phyloP scores from a whole-genome alignment of 1,140 invertebrate genomes.

The Augochlora pura region DNA sequence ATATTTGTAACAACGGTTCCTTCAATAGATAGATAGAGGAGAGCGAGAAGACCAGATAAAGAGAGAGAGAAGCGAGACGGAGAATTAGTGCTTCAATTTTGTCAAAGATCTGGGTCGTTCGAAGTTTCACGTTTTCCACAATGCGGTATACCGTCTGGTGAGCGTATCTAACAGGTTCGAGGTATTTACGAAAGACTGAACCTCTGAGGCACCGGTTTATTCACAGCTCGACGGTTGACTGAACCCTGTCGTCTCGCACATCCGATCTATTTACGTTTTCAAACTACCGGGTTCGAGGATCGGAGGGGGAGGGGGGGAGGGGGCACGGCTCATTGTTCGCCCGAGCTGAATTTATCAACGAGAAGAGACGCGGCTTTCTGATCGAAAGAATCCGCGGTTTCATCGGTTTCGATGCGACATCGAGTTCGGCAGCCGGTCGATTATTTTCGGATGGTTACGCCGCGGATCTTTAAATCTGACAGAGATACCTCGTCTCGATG shows the following conservation, averaged over 20 bases:
- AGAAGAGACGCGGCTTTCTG: neutral
- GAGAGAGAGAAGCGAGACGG: neutral
- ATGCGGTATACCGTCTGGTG: conserved; percentile 2
- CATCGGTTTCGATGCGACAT: too few relatives aligned
- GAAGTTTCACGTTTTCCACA: conserved; percentile 2
- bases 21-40: neutral
- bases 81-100: neutral
- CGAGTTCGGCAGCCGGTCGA: too few relatives aligned
- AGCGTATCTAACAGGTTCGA: conserved; percentile 1
- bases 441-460: too few relatives aligned
- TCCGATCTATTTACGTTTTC: neutral
- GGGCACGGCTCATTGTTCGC: neutral
- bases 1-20: neutral
- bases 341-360: neutral
- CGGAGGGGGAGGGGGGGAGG: too few relatives aligned
- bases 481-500: too few relatives aligned
- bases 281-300: neutral
- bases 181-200: neutral
- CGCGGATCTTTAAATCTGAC: too few relatives aligned
- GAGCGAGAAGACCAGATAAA: neutral
- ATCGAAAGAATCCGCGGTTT: too few relatives aligned
- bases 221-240: neutral
- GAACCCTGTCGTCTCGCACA: neutral
- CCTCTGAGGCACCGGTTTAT: neutral
- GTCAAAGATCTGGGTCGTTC: neutral